These are phyloP conservation scores for Strix occidentalis DNA, from an alignment of 2,797 vertebrate species.

Conservation along the genomic window DNA sequence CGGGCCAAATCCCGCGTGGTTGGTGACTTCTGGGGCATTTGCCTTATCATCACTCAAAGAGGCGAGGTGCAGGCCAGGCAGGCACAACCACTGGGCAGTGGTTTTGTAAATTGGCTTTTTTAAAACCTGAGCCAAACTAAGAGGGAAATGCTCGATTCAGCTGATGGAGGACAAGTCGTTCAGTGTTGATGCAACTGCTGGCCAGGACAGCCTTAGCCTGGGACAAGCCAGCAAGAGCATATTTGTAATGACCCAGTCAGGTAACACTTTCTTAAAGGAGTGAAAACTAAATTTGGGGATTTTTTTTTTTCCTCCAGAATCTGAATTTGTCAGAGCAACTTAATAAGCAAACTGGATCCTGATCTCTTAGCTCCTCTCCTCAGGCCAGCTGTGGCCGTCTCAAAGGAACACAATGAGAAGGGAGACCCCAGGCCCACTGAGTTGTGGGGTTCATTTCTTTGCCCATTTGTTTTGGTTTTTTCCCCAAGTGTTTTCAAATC, in stretches of 20 bases:
- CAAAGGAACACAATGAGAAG: not conserved
- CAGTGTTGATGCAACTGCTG: not conserved
- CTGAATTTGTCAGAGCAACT: not conserved
- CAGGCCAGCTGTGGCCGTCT: not conserved
- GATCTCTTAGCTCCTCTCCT: not conserved
- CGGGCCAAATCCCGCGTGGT: fast-evolving
- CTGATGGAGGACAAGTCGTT: not conserved
- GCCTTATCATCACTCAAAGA: not conserved
- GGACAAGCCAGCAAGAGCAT: not conserved
- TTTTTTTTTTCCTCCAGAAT: not conserved
- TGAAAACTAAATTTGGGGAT: not conserved
- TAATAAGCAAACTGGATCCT: not conserved
- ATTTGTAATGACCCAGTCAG: not conserved
- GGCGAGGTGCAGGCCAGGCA: not conserved
- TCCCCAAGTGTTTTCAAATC: not conserved
- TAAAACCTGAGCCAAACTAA: not conserved
- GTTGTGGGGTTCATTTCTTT: not conserved
- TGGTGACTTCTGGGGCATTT: not conserved
- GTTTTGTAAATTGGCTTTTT: not conserved
- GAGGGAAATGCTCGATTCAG: not conserved
- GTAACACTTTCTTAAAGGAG: not conserved
- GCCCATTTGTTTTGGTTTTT: not conserved
- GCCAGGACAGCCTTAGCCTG: not conserved
- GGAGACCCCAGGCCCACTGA: not conserved
- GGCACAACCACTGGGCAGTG: not conserved